A percentile compares a stretch with the other conserved stretches of the same genome.
These are phyloP conservation scores for Gavialis gangeticus DNA, from an alignment of 2,113 vertebrate genomes.

Conservation along the genomic window DNA sequence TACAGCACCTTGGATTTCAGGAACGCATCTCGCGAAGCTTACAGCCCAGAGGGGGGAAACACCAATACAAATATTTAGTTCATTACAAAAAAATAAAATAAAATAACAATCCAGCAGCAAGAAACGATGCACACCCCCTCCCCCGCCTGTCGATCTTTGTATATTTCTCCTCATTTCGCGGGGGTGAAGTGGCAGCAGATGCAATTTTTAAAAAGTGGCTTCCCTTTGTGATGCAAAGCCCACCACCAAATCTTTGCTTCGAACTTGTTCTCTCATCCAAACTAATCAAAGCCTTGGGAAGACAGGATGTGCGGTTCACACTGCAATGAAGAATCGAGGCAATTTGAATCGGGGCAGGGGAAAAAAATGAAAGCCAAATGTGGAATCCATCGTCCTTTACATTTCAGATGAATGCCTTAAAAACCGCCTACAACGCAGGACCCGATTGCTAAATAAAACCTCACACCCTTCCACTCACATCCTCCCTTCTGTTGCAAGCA, in stretches of 20 bases:
- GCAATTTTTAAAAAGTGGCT: background rate
- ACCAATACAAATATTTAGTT: slow-evolving; percentile 36
- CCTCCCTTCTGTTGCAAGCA: slow-evolving; percentile 30
- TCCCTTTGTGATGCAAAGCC: background rate
- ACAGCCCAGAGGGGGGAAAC: background rate
- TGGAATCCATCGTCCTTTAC: slow-evolving; percentile 5
- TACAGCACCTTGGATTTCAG: slow-evolving; percentile 64
- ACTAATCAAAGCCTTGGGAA: slow-evolving; percentile 3
- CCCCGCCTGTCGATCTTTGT: background rate
- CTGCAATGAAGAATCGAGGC: background rate
- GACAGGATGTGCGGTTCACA: background rate
- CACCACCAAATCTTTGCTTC: slow-evolving; percentile 25
- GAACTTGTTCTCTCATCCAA: background rate
- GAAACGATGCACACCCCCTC: background rate
- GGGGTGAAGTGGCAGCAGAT: background rate
- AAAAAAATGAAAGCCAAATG: slow-evolving; percentile 24
- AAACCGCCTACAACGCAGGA: slow-evolving; percentile 40
- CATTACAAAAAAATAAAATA: slow-evolving; percentile 1
- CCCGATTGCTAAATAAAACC: slow-evolving; percentile 49
- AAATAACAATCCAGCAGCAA: background rate
- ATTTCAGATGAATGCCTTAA: slow-evolving; percentile 45
- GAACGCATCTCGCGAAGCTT: slow-evolving; percentile 26
- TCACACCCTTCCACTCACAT: slow-evolving; percentile 24
- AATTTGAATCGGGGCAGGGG: slow-evolving; percentile 24
- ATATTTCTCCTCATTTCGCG: background rate